Evolutionary conservation across 1,140 invertebrate genomes (phyloP).

Genomic region (Zaprionus vittiger): DNA sequence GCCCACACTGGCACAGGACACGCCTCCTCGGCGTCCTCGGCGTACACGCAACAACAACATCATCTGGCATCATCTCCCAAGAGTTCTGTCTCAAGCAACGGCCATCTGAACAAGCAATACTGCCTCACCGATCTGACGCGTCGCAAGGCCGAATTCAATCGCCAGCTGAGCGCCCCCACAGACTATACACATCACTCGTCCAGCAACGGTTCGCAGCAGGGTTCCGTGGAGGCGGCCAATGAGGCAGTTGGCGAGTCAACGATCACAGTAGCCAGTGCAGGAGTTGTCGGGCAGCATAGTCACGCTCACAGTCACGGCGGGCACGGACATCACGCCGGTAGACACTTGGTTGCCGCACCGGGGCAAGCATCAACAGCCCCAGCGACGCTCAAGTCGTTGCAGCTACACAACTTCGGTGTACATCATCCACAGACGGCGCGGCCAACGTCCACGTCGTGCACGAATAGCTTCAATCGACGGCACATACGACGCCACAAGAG

Average conservation of each 20-base stretch:
- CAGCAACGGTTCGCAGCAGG: constrained; percentile 76
- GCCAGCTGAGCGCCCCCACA: constrained; percentile 81
- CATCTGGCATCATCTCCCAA: constrained; percentile 74
- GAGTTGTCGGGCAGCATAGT: constrained; percentile 46
- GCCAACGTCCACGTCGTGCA: constrained; percentile 80
- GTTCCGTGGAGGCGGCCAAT: constrained; percentile 66
- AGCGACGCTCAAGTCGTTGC: constrained; percentile 70
- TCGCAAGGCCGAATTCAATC: constrained; percentile 84
- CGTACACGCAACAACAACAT: constrained; percentile 42
- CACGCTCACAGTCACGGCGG: constrained; percentile 56
- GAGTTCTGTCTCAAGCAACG: constrained; percentile 81
- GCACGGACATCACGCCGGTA: constrained; percentile 18
- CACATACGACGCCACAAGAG: constrained; percentile 81
- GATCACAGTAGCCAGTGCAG: constrained; percentile 80
- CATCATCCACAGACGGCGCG: constrained; percentile 63
- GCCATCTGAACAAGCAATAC: constrained; percentile 77
- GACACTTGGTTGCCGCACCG: not conserved
- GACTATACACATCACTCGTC: constrained; percentile 76
- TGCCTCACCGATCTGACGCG: constrained; percentile 80
- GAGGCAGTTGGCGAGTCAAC: constrained; percentile 76
- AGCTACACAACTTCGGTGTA: constrained; percentile 67
- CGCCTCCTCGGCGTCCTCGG: constrained; percentile 2
- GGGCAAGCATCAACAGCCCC: constrained; percentile 50
- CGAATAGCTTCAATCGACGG: constrained; percentile 81
- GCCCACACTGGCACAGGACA: constrained; percentile 45